Conservation (phyloP, 2,797 vertebrate species). For the Hippoglossus hippoglossus region DNA sequence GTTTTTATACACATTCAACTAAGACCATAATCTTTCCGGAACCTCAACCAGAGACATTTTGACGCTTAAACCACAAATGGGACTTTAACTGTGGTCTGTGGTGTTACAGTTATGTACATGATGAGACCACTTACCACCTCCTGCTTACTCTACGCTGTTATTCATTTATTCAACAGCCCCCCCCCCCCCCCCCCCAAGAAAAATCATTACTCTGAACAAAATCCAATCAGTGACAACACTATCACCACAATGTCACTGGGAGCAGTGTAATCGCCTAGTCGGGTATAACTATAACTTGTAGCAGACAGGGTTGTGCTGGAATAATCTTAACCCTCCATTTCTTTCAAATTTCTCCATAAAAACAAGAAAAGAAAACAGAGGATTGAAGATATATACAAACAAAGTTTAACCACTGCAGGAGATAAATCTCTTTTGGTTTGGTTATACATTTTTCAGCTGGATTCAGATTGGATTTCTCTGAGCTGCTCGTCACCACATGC, state of each 20-base stretch:
- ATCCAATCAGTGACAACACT: no score
- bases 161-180: background rate
- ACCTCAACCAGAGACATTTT: background rate
- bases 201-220: no score
- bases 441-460: slow-evolving; percentile 8
- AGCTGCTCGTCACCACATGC: slow-evolving; percentile 10
- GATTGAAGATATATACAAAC: background rate
- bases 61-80: background rate
- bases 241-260: no score
- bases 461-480: slow-evolving; percentile 8
- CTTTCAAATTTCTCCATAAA: background rate
- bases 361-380: background rate
- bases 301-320: no score
- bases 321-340: no score
- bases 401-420: background rate
- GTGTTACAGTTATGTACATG: background rate
- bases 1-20: background rate
- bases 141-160: background rate
- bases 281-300: no score
- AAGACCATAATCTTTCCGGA: background rate
- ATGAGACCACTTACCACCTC: background rate
- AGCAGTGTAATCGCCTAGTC: no score
- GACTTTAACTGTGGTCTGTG: no score
- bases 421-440: slow-evolving; percentile 28
- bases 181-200: no score